A percentile compares a stretch with the other conserved stretches of the same genome.
Evolutionary conservation across 2,888 invertebrate genomes (phyloP).

Genomic region (Tipula unca): DNA sequence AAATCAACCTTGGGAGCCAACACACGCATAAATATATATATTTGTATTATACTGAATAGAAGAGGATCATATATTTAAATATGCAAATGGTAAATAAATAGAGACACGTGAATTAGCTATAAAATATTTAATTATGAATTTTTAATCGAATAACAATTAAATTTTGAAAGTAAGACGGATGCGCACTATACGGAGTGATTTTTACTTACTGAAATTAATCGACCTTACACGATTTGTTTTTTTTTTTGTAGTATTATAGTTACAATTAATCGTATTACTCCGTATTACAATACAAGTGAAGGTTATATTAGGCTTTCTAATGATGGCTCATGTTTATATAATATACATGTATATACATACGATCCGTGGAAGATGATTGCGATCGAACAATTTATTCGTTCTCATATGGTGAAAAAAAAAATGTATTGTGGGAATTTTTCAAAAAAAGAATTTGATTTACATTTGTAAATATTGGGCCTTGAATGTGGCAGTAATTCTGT

Average conservation of each 20-base stretch:
- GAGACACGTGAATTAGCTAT: not conserved
- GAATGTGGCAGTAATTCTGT: too few species aligned
- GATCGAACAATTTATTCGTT: not conserved
- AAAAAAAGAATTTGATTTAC: not conserved
- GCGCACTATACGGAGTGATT: not conserved
- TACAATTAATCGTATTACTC: not conserved
- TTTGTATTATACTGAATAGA: not conserved
- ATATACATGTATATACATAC: too few species aligned
- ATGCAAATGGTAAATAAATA: not conserved
- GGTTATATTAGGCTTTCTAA: not conserved
- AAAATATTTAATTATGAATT: not conserved
- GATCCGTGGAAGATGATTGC: not conserved
- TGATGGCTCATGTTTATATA: not conserved
- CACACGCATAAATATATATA: not conserved
- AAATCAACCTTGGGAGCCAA: not conserved
- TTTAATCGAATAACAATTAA: not conserved
- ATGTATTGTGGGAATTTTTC: not conserved
- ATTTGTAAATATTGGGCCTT: not conserved
- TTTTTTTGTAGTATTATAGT: not conserved
- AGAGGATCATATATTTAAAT: not conserved
- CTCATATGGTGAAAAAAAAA: not conserved
- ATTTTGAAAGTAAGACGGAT: not conserved
- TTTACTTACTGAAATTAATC: not conserved
- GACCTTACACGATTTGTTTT: not conserved
- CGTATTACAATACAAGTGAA: not conserved